Base-by-base conservation (phyloP, 1,140 invertebrate genomes). In the Belonocnema kinseyi region DNA sequence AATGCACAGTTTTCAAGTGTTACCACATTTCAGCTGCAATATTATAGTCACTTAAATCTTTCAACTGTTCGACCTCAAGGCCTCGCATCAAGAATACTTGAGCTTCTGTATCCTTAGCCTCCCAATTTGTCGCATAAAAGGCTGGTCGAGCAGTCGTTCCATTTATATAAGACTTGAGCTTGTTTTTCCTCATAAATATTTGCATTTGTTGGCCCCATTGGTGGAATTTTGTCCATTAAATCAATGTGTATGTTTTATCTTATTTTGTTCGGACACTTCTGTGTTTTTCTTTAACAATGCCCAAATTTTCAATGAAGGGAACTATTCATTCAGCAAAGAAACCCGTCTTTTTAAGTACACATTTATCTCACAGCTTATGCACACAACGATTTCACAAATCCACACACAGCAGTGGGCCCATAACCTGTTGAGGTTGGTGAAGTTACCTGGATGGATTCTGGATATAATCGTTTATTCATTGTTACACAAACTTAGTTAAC, bases 51-150 rank as follows among this genome's bases (percentile, higher is more conserved):
- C 74, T 73, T 21, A 84, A 50, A 74, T 79, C 73, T 17, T 73
- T 77, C 33, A 80, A 61, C 52, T 84, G 80, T 7, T 84, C 79
- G 16, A 80, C 40, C 50, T 80, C 80, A 11, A 83, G 53, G n/a
- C 75, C 80, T n/a, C 73, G 51, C 75, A 82, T 79, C 11, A 83
- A 51, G 53, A 82, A 82, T 13, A 72, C 79, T 71, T 82, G 75
- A 13, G 80, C 83, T 56, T 84, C 75, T 11, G 77, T 77, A 72
- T 84, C 82, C 71, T 79, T 80, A 50, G 74, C 40, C 13, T 77
- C 26, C 82, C 80, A 82, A 14, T 4, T 50, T 0, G 76, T 51
- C 53, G 17, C 12, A 46, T 26, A 16, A 3, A 3, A 11, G 8
- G 0, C 51, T 16, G 74, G 66, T 54, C 51, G n/a, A 17, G 8